Conservation (phyloP, 1,140 invertebrate genomes). For the Idris sp. region DNA sequence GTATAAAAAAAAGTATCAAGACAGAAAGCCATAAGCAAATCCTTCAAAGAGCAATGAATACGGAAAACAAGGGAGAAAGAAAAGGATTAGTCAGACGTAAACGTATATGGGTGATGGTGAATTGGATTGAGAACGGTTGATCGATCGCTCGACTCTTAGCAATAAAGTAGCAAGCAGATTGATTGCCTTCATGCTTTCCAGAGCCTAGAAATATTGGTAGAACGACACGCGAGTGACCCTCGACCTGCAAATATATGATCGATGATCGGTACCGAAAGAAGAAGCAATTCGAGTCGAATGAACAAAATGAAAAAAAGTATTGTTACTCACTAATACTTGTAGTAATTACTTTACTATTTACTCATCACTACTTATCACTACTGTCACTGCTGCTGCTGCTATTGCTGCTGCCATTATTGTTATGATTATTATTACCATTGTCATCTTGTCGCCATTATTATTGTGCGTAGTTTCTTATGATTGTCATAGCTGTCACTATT, state of each 20-base stretch:
- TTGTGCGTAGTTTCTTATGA: conserved; percentile 68
- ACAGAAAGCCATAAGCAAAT: too few species aligned
- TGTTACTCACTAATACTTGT: conserved; percentile 62
- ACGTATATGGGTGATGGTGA: background rate
- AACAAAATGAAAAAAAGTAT: conserved; percentile 46
- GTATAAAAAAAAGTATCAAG: too few species aligned
- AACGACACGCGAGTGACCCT: conserved; percentile 41
- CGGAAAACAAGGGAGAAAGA: background rate
- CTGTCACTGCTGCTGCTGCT: conserved; percentile 63
- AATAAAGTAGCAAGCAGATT: conserved; percentile 61
- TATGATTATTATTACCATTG: conserved; percentile 65
- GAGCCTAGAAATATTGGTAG: conserved; percentile 57
- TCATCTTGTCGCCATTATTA: conserved; percentile 68
- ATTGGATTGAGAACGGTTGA: conserved; percentile 26
- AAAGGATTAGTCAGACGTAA: background rate
- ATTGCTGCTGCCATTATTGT: conserved; percentile 63
- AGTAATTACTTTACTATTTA: conserved; percentile 63
- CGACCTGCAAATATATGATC: conserved; percentile 52
- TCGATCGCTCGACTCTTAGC: conserved; percentile 32
- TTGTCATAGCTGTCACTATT: conserved; percentile 64
- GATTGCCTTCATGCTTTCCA: conserved; percentile 62
- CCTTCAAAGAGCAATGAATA: conserved; percentile 13
- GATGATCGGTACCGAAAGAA: conserved; percentile 41
- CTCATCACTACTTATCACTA: conserved; percentile 64
- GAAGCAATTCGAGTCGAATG: conserved; percentile 7